A percentile compares a stretch with the other conserved stretches of the same genome.
Conservation (phyloP, 2,113 vertebrate species). For the Equus quagga region DNA sequence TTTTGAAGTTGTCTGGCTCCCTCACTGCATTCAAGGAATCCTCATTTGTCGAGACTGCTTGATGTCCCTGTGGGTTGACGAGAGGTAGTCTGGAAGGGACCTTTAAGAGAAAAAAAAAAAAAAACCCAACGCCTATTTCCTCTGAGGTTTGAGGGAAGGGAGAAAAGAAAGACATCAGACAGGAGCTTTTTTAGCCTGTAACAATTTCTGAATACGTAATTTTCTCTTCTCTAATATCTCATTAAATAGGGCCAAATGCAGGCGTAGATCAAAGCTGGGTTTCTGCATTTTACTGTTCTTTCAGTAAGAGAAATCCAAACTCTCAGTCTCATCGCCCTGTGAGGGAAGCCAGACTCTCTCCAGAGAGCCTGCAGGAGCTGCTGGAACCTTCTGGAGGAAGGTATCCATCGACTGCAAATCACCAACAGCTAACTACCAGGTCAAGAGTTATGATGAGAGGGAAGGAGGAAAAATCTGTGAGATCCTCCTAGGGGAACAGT, state of each 20-base stretch:
- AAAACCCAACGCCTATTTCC: background rate
- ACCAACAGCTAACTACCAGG: background rate
- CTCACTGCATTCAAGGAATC: background rate
- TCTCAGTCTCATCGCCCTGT: background rate
- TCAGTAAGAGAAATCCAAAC: constrained; percentile 20
- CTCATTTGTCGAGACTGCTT: background rate
- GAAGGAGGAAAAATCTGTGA: background rate
- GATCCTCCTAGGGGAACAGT: background rate
- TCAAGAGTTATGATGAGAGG: background rate
- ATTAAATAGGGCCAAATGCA: constrained; percentile 54
- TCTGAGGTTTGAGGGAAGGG: constrained; percentile 46
- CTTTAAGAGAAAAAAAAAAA: background rate
- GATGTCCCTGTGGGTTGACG: background rate
- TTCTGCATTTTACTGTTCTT: constrained; percentile 24
- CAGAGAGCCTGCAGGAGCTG: background rate
- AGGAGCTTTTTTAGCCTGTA: background rate
- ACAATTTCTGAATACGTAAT: constrained; percentile 62
- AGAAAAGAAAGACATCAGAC: constrained; percentile 61
- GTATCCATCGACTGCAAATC: background rate
- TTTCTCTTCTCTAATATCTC: constrained; percentile 54
- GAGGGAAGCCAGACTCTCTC: background rate
- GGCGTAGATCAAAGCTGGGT: constrained; percentile 39
- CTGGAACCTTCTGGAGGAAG: background rate
- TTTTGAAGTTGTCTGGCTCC: constrained; percentile 58
- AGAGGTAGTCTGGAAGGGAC: background rate